Evolutionary conservation across 2,113 vertebrate species (phyloP), one percentile per base, ranked within the genome.

Genomic region (Taurulus bubalis): DNA sequence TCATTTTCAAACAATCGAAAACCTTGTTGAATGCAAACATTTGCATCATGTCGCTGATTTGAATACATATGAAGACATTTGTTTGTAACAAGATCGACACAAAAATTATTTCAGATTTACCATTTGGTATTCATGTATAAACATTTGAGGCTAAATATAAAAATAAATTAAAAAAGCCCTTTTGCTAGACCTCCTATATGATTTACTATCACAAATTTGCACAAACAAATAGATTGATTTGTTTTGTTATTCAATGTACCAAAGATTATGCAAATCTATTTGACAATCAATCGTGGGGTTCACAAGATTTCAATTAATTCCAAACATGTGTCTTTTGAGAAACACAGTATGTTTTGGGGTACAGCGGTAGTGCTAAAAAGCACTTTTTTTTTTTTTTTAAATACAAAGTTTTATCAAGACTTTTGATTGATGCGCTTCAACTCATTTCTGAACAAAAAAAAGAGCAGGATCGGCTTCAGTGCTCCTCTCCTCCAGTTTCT

Each of bases 401-500:
- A 34, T 34, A 34, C 34, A 34, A 63, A 63, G 58, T 6, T 8
- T 3, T 34, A 38, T 51, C 1, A 26, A 53, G 20, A 55, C 26
- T 8, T 65, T 24, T 62, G 20, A 45, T 6, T 53, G 32, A 40
- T 1, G 8, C 24, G 68, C 15, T 75, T 20, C 40, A 72, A 30
- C 15, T 53, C 24, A 14, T 59, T 47, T 26, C 16, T 22, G 7
- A 9, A 59, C 0, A 15, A 30, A 68, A 58, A 58, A 11, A 53
- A 10, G 0, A 59, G n/a, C 45, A 58, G 40, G 28, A 36, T 34
- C 40, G 0, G 22, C 74, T 73, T 90, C 68, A 79, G 72, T 10
- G 11, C 14, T 75, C 68, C 22, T 77, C 82, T 1, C 74, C n/a
- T 83, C 65, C 51, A 3, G 28, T 88, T 55, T 73, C 87, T 81